Evolutionary conservation across 2,113 vertebrate genomes (phyloP).

Genomic region (Emydocephalus ijimae): DNA sequence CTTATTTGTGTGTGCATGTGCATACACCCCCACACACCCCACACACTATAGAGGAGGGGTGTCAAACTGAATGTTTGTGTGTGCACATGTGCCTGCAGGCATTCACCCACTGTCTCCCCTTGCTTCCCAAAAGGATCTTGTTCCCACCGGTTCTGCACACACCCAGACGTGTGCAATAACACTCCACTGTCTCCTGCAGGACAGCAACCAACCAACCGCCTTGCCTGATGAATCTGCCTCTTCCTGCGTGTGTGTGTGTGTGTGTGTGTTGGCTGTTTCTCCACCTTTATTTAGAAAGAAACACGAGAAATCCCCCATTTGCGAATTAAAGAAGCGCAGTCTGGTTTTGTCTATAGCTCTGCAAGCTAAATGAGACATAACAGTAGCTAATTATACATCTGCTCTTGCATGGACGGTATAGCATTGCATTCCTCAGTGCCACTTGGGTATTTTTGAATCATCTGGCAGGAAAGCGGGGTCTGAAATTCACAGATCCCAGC

Average conservation of each 20-base stretch:
- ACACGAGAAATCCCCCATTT: conserved; percentile 28
- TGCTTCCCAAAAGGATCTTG: neutral
- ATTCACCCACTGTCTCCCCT: neutral
- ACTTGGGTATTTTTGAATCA: conserved; percentile 27
- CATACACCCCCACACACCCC: fast-evolving
- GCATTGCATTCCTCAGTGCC: conserved; percentile 23
- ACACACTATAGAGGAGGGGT: neutral
- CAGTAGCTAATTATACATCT: conserved; percentile 9
- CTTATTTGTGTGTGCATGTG: neutral
- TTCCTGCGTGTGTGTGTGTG: neutral
- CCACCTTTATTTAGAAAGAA: conserved; percentile 39
- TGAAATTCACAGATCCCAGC: conserved; percentile 43
- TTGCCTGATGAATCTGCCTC: neutral
- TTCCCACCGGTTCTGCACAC: neutral
- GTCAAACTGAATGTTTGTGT: neutral
- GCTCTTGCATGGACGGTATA: neutral
- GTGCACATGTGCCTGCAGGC: neutral
- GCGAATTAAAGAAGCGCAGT: neutral
- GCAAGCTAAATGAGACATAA: conserved; percentile 18
- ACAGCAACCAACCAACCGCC: neutral
- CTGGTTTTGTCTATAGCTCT: conserved; percentile 30
- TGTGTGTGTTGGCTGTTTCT: neutral
- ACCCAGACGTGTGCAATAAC: neutral
- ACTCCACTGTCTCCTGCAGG: neutral
- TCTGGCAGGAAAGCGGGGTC: conserved; percentile 35